Evolutionary conservation across 2,113 vertebrate genomes (phyloP).

Genomic region (Struthio camelus): DNA sequence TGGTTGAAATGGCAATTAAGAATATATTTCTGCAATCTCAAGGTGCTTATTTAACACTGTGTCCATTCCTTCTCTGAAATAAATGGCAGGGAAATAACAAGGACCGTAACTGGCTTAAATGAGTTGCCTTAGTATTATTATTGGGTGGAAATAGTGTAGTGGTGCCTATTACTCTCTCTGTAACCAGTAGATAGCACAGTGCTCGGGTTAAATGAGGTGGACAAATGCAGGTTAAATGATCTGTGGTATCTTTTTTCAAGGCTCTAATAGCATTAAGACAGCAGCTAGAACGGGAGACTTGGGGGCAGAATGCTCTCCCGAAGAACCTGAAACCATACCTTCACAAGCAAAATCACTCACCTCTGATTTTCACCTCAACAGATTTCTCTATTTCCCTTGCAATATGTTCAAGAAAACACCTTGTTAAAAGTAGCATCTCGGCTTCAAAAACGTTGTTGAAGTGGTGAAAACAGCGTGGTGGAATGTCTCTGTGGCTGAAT

Average conservation of each 20-base stretch:
- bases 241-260: background rate
- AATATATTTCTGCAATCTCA: background rate
- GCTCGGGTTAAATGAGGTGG: background rate
- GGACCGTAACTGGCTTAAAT: background rate
- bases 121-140: background rate
- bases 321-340: background rate
- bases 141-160: background rate
- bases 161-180: rapidly evolving
- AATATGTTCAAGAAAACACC: no score
- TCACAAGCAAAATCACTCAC: background rate
- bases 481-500: rapidly evolving
- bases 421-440: rapidly evolving
- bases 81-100: background rate
- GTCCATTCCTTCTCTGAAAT: background rate
- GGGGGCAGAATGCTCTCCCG: background rate
- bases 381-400: no score
- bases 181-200: rapidly evolving
- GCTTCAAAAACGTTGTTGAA: background rate
- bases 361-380: background rate
- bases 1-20: background rate
- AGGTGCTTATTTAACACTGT: rapidly evolving
- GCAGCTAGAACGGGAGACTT: background rate
- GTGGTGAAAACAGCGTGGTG: background rate
- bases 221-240: background rate
- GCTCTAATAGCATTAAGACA: background rate